Evolutionary conservation across 2,113 vertebrate species (phyloP), one percentile per base, ranked within the genome.

Genomic region (Lasiurus cinereus): DNA sequence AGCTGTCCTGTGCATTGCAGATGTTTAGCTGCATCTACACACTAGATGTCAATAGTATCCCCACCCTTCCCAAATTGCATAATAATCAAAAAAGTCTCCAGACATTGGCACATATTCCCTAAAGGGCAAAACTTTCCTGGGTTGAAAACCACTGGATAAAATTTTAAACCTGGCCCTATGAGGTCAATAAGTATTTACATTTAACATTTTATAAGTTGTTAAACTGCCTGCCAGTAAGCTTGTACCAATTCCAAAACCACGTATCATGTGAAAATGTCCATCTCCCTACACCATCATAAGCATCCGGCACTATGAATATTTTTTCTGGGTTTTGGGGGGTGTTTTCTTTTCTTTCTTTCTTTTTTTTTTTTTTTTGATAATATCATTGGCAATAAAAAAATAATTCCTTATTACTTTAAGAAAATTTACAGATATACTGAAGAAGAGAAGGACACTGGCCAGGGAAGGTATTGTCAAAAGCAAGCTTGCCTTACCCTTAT

Each of bases 401-500:
- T 36, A 48, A 43, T 21, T 76, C 21, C n/a, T 73, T 78, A 62
- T 69, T 89, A 33, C 72, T 77, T 77, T 76, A 31, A 56, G n/a
- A 72, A 87, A 92, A 88, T 43, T 70, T 85, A 67, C 2, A 50
- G 50, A 72, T 10, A 64, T 3, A 15, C 12, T 21, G 11, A 33
- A 73, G 36, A 29, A 83, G n/a, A 62, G 29, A 78, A 69, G 66
- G 50, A 56, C 22, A 36, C 3, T 2, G 15, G 48, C 46, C 0
- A 0, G 10, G 54, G 36, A 31, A 79, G 74, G 2, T 2, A 18
- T 4, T 22, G 33, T 36, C 16, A 3, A 12, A 29, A 54, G n/a
- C 21, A 70, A 19, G 67, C 18, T n/a, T 1, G 67, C 29, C 86
- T 84, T 98, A 99, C 99, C 99, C 99, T 99, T 70, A 99, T 99